Evolutionary conservation across 2,797 vertebrate species (phyloP).

Genomic region (Muscicapa comitata): DNA sequence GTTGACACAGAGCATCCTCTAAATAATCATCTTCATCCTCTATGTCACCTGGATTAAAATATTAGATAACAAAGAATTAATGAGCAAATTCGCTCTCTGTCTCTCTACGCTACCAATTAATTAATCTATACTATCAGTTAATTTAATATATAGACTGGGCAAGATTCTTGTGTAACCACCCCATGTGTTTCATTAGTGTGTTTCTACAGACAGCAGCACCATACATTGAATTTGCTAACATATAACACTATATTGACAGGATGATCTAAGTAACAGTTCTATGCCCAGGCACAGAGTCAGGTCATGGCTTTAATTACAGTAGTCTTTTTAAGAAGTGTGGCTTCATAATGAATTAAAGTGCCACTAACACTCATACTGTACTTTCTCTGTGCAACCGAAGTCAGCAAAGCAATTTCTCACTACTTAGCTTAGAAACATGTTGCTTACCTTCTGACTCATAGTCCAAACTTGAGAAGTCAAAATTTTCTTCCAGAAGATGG

Average conservation of each 20-base stretch:
- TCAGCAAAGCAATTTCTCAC: not conserved
- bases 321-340: not conserved
- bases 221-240: not conserved
- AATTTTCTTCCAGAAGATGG: conserved; percentile 78
- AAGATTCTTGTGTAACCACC: not conserved
- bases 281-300: not conserved
- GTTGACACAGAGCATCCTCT: conserved; percentile 63
- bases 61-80: not conserved
- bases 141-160: not conserved
- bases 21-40: conserved; percentile 79
- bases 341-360: not conserved
- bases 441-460: conserved; percentile 79
- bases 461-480: conserved; percentile 78
- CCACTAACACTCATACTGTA: not conserved
- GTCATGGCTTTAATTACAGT: not conserved
- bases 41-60: conserved; percentile 71
- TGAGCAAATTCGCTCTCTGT: not conserved
- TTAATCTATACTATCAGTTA: not conserved
- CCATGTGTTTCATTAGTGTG: not conserved
- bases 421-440: not conserved
- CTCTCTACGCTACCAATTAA: not conserved
- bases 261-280: not conserved
- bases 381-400: not conserved
- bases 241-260: not conserved
- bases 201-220: not conserved